phyloP scores from a whole-genome alignment of 2,888 invertebrate species.

The Caenorhabditis japonica region DNA sequence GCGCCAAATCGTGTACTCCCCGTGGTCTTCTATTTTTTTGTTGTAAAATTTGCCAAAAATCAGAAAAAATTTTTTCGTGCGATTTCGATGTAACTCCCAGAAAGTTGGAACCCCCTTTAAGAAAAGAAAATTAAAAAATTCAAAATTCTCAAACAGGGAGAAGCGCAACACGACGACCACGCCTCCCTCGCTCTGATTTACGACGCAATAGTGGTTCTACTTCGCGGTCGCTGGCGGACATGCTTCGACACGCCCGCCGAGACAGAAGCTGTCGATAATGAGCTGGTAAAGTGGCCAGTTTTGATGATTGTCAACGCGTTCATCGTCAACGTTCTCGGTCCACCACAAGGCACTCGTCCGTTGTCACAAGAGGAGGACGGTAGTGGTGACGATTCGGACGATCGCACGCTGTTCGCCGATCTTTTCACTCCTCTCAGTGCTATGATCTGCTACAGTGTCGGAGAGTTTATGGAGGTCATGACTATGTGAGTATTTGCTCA shows the following conservation, averaged over 20 bases:
- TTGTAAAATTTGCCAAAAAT: too few species aligned
- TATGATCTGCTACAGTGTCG: slow-evolving; percentile 62
- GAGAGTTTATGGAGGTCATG: slow-evolving; percentile 57
- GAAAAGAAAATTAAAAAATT: too few species aligned
- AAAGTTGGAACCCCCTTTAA: too few species aligned
- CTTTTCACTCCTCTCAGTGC: slow-evolving; percentile 78
- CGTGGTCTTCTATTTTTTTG: too few species aligned
- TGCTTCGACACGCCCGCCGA: slow-evolving; percentile 29
- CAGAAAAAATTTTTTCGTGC: too few species aligned
- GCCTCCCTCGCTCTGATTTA: slow-evolving; percentile 84
- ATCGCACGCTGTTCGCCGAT: slow-evolving; percentile 79
- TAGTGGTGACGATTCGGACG: slow-evolving; percentile 82
- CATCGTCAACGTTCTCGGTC: slow-evolving; percentile 84
- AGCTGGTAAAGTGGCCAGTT: slow-evolving; percentile 60
- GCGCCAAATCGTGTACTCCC: too few species aligned
- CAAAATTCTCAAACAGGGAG: slow-evolving; percentile 36
- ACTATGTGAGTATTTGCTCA: slow-evolving; percentile 56
- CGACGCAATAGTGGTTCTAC: slow-evolving; percentile 83
- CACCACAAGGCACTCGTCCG: slow-evolving; percentile 85
- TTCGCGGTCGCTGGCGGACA: slow-evolving; percentile 77
- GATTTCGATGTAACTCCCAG: too few species aligned
- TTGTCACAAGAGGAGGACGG: slow-evolving; percentile 80
- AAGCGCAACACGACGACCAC: slow-evolving; percentile 79
- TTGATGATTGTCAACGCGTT: slow-evolving; percentile 85
- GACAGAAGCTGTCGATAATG: slow-evolving; percentile 47